These are phyloP conservation scores for Argynnis bischoffii DNA, from an alignment of 2,888 invertebrate genomes.

Conservation along the genomic window DNA sequence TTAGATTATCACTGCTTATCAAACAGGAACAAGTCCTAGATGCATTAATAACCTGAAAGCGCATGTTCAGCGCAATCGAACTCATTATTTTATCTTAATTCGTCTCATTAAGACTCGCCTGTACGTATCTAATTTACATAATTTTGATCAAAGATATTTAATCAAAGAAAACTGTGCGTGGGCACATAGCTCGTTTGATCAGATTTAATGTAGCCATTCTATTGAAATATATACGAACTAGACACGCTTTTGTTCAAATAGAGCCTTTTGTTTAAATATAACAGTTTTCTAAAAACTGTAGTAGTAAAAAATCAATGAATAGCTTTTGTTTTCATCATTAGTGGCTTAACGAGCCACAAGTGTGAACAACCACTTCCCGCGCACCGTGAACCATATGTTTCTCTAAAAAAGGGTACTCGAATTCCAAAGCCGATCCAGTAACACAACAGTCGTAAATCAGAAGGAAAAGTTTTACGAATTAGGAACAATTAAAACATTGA, in stretches of 20 bases:
- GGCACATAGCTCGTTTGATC: constrained; percentile 53
- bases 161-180: constrained; percentile 75
- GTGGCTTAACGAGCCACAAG: constrained; percentile 57
- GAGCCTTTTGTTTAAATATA: constrained; percentile 4
- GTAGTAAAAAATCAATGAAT: constrained; percentile 44
- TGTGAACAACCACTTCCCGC: constrained; percentile 57
- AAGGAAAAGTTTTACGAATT: constrained; percentile 77
- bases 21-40: constrained; percentile 26
- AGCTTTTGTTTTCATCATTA: constrained; percentile 30
- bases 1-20: constrained; percentile 29
- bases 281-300: constrained; percentile 8
- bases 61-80: constrained; percentile 58
- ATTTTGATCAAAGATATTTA: constrained; percentile 50
- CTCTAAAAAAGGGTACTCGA: constrained; percentile 43
- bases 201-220: constrained; percentile 27
- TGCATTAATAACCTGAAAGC: constrained; percentile 50
- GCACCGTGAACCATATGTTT: constrained; percentile 51
- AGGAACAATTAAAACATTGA: constrained; percentile 80
- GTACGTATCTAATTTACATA: constrained; percentile 74
- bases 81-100: constrained; percentile 68
- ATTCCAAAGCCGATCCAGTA: constrained; percentile 57
- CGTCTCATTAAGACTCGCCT: constrained; percentile 67
- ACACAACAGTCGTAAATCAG: constrained; percentile 76
- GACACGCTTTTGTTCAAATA: constrained; percentile 6
- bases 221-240: constrained; percentile 18